Percentiles rank a stretch among this genome's conserved stretches.
Evolutionary conservation across 2,113 vertebrate species (phyloP).

Genomic region (Siphamia tubifer): DNA sequence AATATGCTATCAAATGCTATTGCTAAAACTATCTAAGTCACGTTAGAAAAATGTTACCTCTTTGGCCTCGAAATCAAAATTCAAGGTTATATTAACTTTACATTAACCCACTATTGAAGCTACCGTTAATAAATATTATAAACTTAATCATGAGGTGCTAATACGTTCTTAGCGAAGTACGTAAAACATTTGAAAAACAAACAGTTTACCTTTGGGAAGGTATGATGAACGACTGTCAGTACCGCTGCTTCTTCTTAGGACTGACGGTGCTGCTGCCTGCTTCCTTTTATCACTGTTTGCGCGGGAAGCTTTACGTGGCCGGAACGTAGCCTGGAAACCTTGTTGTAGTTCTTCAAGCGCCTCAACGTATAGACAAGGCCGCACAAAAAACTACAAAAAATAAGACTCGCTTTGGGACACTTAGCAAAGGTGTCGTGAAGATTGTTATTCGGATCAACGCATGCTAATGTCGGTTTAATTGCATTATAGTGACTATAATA

Average conservation of each 20-base stretch:
- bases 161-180: fast-evolving
- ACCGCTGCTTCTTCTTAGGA: not conserved
- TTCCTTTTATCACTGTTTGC: not conserved
- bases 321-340: constrained; percentile 4
- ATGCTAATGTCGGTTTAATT: not conserved
- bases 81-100: constrained; percentile 32
- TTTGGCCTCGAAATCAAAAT: constrained; percentile 5
- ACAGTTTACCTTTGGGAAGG: constrained; percentile 34
- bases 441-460: not conserved
- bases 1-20: not conserved
- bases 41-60: not conserved
- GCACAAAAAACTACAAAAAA: constrained; percentile 47
- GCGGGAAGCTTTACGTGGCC: constrained; percentile 22
- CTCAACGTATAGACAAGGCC: fast-evolving
- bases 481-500: fast-evolving
- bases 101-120: fast-evolving
- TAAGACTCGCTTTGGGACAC: not conserved
- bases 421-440: not conserved
- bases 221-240: not conserved
- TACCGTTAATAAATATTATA: not conserved
- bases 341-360: constrained; percentile 37
- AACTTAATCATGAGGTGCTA: fast-evolving
- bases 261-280: not conserved
- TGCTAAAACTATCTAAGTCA: not conserved
- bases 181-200: not conserved